Conservation (phyloP, 2,888 invertebrate species). For the Amphipyra berbera region DNA sequence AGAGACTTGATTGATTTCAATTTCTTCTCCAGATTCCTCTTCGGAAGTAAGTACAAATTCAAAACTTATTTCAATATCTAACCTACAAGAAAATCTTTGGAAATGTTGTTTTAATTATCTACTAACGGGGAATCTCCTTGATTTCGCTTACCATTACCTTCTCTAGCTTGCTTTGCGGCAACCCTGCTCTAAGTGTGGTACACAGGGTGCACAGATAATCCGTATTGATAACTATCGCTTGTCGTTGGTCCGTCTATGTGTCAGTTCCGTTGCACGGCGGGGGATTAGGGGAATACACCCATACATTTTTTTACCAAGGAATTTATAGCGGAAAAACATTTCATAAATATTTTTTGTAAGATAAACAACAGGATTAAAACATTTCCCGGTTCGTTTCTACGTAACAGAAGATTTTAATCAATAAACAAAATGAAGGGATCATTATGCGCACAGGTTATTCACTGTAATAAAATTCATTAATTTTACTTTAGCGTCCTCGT, state of each 20-base stretch:
- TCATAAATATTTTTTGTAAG: conserved; percentile 40
- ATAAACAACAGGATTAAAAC: conserved; percentile 22
- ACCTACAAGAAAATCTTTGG: too few relatives aligned
- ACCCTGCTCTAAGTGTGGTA: conserved; percentile 51
- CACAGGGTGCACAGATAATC: conserved; percentile 75
- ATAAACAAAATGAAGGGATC: neutral
- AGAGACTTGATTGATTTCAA: too few relatives aligned
- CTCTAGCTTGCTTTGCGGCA: conserved; percentile 12
- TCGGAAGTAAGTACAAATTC: too few relatives aligned
- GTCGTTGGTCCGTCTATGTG: conserved; percentile 70
- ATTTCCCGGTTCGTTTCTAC: conserved; percentile 1
- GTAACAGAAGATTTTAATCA: neutral
- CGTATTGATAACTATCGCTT: conserved; percentile 81
- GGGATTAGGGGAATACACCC: conserved; percentile 61
- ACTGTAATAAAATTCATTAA: too few relatives aligned
- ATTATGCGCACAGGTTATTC: neutral
- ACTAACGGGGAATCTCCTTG: too few relatives aligned
- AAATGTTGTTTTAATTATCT: too few relatives aligned
- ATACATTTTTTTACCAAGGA: conserved; percentile 57
- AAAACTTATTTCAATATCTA: too few relatives aligned
- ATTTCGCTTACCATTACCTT: too few relatives aligned
- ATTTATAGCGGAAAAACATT: conserved; percentile 45
- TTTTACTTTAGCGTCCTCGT: too few relatives aligned
- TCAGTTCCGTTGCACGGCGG: conserved; percentile 73
- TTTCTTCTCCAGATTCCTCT: too few relatives aligned